A percentile compares a stretch with the other conserved stretches of the same genome.
Conservation (phyloP, 2,113 vertebrate genomes). For the Sebastes schlegelii region DNA sequence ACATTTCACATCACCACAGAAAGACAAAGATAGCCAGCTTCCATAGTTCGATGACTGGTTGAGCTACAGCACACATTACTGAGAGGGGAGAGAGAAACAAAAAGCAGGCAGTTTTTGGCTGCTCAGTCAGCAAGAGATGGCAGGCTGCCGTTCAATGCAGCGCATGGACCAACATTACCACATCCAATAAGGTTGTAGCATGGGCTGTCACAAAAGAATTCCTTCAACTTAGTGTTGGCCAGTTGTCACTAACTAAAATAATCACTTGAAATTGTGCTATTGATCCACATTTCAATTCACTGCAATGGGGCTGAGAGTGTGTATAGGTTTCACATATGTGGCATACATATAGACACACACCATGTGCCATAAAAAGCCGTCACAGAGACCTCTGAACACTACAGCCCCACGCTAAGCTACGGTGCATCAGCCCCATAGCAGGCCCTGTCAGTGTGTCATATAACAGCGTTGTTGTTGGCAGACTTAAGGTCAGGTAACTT, state of each 20-base stretch:
- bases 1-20: conserved; percentile 82
- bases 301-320: not conserved
- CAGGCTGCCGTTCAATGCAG: conserved; percentile 72
- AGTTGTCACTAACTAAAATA: conserved; percentile 26
- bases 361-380: conserved; percentile 58
- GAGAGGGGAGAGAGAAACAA: conserved; percentile 74
- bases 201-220: conserved; percentile 69
- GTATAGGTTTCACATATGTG: conserved; percentile 9
- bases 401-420: conserved; percentile 17
- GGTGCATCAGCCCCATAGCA: conserved; percentile 37
- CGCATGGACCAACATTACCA: conserved; percentile 60
- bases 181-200: conserved; percentile 71
- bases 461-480: conserved; percentile 64
- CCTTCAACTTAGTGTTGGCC: conserved; percentile 50
- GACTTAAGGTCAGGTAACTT: conserved; percentile 62
- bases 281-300: not conserved
- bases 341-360: conserved; percentile 23
- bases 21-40: conserved; percentile 78
- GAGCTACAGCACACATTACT: conserved; percentile 69
- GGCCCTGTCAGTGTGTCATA: conserved; percentile 57
- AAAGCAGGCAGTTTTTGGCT: conserved; percentile 81
- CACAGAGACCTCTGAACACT: conserved; percentile 50
- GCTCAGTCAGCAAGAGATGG: conserved; percentile 82
- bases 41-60: conserved; percentile 72
- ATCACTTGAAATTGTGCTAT: not conserved